Evolutionary conservation across 2,113 vertebrate species (phyloP).

Genomic region (Odobenus rosmarus): DNA sequence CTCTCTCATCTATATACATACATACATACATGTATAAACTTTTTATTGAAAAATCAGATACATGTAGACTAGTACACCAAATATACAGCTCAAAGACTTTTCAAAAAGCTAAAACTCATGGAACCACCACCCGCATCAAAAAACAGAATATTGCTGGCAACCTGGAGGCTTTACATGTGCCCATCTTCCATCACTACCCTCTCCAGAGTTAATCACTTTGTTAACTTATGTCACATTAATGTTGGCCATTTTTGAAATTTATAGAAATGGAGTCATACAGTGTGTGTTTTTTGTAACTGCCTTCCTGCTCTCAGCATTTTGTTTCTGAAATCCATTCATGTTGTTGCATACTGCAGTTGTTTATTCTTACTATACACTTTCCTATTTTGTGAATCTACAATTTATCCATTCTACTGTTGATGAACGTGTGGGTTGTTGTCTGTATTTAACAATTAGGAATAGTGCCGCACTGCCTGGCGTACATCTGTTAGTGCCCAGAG

Average conservation of each 20-base stretch:
- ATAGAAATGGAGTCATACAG: not conserved
- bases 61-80: not conserved
- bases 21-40: not conserved
- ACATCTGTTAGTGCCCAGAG: not conserved
- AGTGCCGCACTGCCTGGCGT: not conserved
- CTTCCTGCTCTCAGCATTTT: not conserved
- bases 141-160: not conserved
- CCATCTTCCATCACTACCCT: not conserved
- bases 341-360: not conserved
- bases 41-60: slow-evolving; percentile 57
- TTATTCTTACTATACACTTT: not conserved
- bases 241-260: not conserved
- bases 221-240: not conserved
- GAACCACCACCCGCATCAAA: not conserved
- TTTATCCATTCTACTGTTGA: not conserved
- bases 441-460: not conserved
- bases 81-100: not conserved
- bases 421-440: not conserved
- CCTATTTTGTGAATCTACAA: not conserved
- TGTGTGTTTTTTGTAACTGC: not conserved
- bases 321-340: not conserved
- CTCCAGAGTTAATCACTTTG: not conserved
- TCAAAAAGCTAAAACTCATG: not conserved
- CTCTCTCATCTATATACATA: not conserved
- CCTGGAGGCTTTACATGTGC: no score